A percentile compares a stretch with the other conserved stretches of the same genome.
Evolutionary conservation across 92 coral and sea anemone species (phyloP).

Genomic region (Galaxea fascicularis): DNA sequence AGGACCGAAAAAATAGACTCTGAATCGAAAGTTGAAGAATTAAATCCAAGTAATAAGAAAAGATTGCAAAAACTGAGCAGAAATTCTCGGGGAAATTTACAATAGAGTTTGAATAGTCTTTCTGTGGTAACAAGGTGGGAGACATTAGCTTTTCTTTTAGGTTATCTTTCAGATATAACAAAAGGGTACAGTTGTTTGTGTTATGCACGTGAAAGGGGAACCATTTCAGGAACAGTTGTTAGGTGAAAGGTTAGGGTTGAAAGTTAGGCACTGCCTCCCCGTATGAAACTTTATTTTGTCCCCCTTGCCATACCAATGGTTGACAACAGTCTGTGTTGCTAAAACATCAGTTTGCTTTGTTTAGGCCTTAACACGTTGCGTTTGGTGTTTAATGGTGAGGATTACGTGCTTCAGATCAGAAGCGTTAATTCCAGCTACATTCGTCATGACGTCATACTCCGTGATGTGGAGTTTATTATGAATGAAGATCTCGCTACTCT

Average conservation of each 20-base stretch:
- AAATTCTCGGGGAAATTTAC: neutral
- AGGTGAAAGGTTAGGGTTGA: conserved; percentile 8
- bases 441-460: conserved; percentile 38
- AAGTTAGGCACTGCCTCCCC: neutral
- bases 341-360: conserved; percentile 18
- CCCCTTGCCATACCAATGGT: neutral
- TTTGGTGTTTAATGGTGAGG: conserved; percentile 29
- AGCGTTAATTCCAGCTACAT: conserved; percentile 11
- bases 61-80: conserved; percentile 26
- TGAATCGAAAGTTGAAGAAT: conserved; percentile 21
- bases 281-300: conserved; percentile 8
- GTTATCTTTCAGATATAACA: conserved; percentile 12
- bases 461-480: conserved; percentile 32
- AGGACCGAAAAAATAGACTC: conserved; percentile 10
- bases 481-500: conserved; percentile 42
- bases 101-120: too few species aligned
- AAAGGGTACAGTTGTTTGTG: conserved; percentile 14
- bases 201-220: neutral
- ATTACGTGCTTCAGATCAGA: conserved; percentile 38
- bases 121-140: neutral
- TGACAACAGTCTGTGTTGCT: conserved; percentile 16
- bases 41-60: conserved; percentile 25
- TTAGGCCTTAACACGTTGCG: conserved; percentile 19
- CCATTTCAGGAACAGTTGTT: conserved; percentile 8
- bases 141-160: neutral